Conservation (phyloP, 2,888 invertebrate species). For the Terebella lapidaria region DNA sequence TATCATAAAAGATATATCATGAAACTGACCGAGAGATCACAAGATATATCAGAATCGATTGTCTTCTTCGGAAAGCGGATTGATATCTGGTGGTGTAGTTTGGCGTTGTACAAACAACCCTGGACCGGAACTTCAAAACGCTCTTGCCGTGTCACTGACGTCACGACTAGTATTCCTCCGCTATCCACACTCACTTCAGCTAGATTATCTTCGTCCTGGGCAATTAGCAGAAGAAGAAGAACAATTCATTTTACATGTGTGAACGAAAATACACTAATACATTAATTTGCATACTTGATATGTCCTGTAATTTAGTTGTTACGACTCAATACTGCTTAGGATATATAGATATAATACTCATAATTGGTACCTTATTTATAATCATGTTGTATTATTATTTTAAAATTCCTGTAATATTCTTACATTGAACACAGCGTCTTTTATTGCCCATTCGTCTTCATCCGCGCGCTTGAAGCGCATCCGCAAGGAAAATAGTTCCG, state of each 20-base stretch:
- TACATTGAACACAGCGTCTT: conserved; percentile 12
- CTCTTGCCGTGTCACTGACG: conserved; percentile 38
- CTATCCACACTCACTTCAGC: conserved; percentile 38
- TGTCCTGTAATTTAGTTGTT: too few species aligned
- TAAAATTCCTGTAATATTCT: conserved; percentile 1
- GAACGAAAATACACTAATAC: too few species aligned
- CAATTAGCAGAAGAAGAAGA: background rate
- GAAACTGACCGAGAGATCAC: conserved; percentile 37
- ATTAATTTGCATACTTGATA: too few species aligned
- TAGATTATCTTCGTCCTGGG: background rate
- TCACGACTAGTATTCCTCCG: conserved; percentile 42
- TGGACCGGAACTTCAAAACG: conserved; percentile 40
- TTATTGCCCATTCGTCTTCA: conserved; percentile 16
- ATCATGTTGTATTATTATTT: background rate
- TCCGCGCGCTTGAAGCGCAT: conserved; percentile 10
- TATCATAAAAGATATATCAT: too few species aligned
- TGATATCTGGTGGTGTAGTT: conserved; percentile 41
- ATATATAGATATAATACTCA: too few species aligned
- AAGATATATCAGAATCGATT: conserved; percentile 36
- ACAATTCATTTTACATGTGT: too few species aligned
- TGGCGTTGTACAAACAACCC: conserved; percentile 45
- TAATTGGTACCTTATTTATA: too few species aligned
- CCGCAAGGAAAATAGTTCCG: conserved; percentile 13
- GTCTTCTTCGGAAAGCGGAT: conserved; percentile 48
- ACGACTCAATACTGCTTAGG: too few species aligned